A percentile compares a stretch with the other conserved stretches of the same genome.
Evolutionary conservation across 2,888 invertebrate genomes (phyloP).

Genomic region (Odontocolon sp.): DNA sequence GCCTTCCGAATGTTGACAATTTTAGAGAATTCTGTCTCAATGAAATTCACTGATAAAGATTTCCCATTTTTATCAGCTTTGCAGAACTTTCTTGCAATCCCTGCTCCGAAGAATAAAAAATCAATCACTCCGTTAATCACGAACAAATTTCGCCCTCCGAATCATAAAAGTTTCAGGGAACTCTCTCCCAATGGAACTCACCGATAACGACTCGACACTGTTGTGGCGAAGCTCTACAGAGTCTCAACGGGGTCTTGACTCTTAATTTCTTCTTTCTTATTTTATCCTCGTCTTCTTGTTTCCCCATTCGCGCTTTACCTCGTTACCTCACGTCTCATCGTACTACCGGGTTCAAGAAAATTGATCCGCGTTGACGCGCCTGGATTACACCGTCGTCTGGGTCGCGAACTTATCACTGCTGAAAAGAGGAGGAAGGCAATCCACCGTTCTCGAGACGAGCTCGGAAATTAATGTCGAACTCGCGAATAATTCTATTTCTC

Average conservation of each 20-base stretch:
- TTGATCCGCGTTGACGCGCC: constrained; percentile 60
- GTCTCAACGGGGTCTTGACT: neutral
- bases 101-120: neutral
- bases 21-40: too few relatives aligned
- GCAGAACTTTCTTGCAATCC: neutral
- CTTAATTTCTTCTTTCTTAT: neutral
- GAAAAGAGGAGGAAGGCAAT: neutral
- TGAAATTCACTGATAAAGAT: neutral
- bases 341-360: constrained; percentile 46
- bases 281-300: too few relatives aligned
- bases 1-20: too few relatives aligned
- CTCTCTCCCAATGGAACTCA: too few relatives aligned
- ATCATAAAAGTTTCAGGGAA: too few relatives aligned
- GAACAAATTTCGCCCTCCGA: too few relatives aligned
- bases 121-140: too few relatives aligned
- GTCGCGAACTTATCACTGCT: constrained; percentile 29
- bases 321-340: constrained; percentile 22
- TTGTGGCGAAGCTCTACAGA: too few relatives aligned
- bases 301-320: too few relatives aligned
- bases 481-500: too few relatives aligned
- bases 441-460: neutral
- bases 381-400: constrained; percentile 52
- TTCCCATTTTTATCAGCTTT: neutral
- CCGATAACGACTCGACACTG: too few relatives aligned
- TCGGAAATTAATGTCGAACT: too few relatives aligned